Base-by-base conservation (phyloP, 2,888 invertebrate species). In the Aelia acuminata region DNA sequence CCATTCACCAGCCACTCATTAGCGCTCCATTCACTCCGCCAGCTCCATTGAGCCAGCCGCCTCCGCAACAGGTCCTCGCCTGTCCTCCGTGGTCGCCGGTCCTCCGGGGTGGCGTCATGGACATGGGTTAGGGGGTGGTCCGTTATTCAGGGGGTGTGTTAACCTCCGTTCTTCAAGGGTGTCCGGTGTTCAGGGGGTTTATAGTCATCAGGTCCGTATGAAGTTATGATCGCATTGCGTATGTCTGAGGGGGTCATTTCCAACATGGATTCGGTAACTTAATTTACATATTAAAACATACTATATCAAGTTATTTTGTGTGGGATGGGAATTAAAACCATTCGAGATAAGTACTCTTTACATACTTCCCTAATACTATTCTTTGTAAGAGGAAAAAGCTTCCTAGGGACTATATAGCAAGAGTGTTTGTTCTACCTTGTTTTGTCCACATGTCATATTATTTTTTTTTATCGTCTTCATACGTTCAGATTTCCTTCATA, bases 1-100 rank as follows among this genome's bases (percentile, higher is more conserved):
- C 87, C 84, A 85, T 85, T 85, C 50, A 85, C n/a, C 22, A 39
- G 35, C 35, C 80, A 80, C 80, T 80, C 80, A 80, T 80, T 80
- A 80, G 80, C 80, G 80, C 80, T 80, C 80, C 80, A 80, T 80
- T 80, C 80, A 80, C 43, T 47, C 43, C 22, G 39, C n/a, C 43
- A 10, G 43, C 80, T 80, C 80, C 80, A 47, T 47, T 80, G 35
- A 80, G 31, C 80, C 4, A 13, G 20, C 80, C 80, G 63, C 35
- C 63, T 18, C 43, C 43, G 80, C 80, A 80, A 80, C 80, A 80
- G 80, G 80, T 80, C 80, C 43, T 75, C 39, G 18, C 18, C 4
- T 75, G 75, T 39, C 35, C 20, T 15, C 35, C 4, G 4, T 35
- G 70, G 70, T 3, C 35, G 15, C 35, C 22, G 15, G 22, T 35